Evolutionary conservation across 35 echinoderm and acorn worm species (phyloP).

Genomic region (Apostichopus parvimensis): DNA sequence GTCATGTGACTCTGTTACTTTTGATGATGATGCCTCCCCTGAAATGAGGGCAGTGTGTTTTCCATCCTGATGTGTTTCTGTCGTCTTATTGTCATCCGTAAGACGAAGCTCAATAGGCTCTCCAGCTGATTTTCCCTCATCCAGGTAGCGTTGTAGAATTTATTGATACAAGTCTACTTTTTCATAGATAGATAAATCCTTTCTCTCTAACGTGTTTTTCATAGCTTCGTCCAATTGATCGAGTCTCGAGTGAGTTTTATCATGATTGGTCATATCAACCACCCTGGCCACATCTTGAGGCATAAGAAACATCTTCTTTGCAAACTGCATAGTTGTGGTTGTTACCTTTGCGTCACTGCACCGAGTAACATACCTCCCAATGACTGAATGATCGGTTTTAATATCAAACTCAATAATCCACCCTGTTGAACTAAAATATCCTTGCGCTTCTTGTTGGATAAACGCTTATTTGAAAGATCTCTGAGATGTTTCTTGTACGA

Average conservation of each 20-base stretch:
- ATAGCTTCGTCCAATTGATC: neutral
- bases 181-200: slow-evolving; percentile 6
- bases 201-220: slow-evolving; percentile 11
- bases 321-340: slow-evolving; percentile 28
- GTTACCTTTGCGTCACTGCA: slow-evolving; percentile 15
- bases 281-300: slow-evolving; percentile 20
- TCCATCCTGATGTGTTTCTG: neutral
- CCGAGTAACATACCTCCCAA: slow-evolving; percentile 22
- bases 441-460: neutral
- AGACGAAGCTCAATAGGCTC: slow-evolving; percentile 22
- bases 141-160: slow-evolving; percentile 39
- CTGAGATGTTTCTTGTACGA: slow-evolving; percentile 46
- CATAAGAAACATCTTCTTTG: slow-evolving; percentile 46
- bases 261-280: neutral
- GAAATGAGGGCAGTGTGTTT: neutral
- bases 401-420: slow-evolving; percentile 36
- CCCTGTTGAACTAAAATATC: slow-evolving; percentile 16
- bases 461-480: slow-evolving; percentile 37
- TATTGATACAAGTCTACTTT: neutral
- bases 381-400: slow-evolving; percentile 36
- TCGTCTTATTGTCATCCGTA: neutral
- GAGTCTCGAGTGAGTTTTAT: slow-evolving; percentile 18
- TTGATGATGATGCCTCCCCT: neutral
- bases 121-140: neutral
- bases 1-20: neutral